Evolutionary conservation across 2,888 invertebrate genomes (phyloP), one percentile per base, ranked within the genome.

Genomic region (Drosophila hamatofila): DNA sequence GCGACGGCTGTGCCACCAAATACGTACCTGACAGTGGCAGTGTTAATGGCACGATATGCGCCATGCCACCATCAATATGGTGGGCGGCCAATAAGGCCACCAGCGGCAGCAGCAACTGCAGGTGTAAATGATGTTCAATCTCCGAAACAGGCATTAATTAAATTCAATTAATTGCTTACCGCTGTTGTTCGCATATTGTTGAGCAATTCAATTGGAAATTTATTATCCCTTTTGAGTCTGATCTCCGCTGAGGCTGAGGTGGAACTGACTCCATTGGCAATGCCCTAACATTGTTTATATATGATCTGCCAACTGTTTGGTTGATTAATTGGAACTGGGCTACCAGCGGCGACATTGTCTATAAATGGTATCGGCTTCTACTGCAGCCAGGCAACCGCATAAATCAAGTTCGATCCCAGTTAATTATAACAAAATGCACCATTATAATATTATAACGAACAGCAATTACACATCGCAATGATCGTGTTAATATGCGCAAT

Each of bases 321-420:
- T 37, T 61, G 83, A 83, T 88, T 82, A 76, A 88, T 64, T 70
- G 54, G 30, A 56, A 55, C 46, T 60, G 30, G 39, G 49, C 16
- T 62, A 42, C 49, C 33, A 63, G 49, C 56, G 21, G 25, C 42
- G 60, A 57, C 63, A 58, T 62, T 83, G 82, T 68, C 83, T 87
- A 87, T 89, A 83, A 79, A 84, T 83, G 83, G 89, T 49, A 64
- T 84, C 81, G 55, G 79, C 82, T 72, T 63, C 64, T 46, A 78
- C 81, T 64, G 60, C 48, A 37, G 55, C 57, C 65, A 55, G 58
- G 58, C 64, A 65, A 49, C 57, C 73, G 78, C 73, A 88, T 79
- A 81, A 84, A 81, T 75, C 84, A 78, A 83, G 65, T 73, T 78
- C 71, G 59, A 68, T 67, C 74, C 65, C 64, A 68, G 72, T 76